A percentile compares a stretch with the other conserved stretches of the same genome.
These are phyloP conservation scores for Mesorhabditis belari DNA, from an alignment of 2,888 invertebrate species.

Conservation along the genomic window DNA sequence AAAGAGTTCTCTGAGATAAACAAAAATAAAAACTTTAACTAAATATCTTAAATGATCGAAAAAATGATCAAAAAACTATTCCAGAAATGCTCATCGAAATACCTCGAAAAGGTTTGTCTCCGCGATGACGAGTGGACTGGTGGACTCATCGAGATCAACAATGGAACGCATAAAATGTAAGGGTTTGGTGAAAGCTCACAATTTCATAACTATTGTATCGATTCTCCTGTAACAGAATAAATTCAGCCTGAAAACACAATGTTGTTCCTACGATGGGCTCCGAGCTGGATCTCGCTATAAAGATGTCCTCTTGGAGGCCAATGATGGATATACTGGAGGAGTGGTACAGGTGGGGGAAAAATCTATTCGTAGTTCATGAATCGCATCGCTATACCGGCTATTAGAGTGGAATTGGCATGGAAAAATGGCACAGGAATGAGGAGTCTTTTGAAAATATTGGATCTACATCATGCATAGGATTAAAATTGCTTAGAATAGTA, in stretches of 20 bases:
- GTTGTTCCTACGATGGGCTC: constrained; percentile 39
- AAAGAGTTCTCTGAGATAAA: too few species aligned
- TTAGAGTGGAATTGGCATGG: too few species aligned
- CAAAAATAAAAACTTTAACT: too few species aligned
- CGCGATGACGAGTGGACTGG: constrained; percentile 41
- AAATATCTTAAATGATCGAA: too few species aligned
- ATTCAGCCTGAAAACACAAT: constrained; percentile 38
- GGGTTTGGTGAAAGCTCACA: background rate
- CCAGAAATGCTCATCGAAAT: constrained; percentile 4
- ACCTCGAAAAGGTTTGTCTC: constrained; percentile 30
- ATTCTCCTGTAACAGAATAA: background rate
- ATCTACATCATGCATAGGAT: too few species aligned
- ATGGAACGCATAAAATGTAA: constrained; percentile 44
- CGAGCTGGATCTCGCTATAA: constrained; percentile 24
- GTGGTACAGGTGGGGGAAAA: constrained; percentile 8
- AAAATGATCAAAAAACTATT: background rate
- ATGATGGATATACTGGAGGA: constrained; percentile 34
- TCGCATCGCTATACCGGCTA: too few species aligned
- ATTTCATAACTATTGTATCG: background rate
- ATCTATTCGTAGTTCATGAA: background rate
- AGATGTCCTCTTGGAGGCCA: constrained; percentile 34
- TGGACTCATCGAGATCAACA: constrained; percentile 40
- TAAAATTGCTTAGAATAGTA: too few species aligned
- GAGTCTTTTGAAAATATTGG: too few species aligned
- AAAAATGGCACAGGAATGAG: too few species aligned